Percentiles rank a stretch among this genome's conserved stretches.
Evolutionary conservation across 2,888 invertebrate species (phyloP).

Genomic region (Ecliptopera silaceata): DNA sequence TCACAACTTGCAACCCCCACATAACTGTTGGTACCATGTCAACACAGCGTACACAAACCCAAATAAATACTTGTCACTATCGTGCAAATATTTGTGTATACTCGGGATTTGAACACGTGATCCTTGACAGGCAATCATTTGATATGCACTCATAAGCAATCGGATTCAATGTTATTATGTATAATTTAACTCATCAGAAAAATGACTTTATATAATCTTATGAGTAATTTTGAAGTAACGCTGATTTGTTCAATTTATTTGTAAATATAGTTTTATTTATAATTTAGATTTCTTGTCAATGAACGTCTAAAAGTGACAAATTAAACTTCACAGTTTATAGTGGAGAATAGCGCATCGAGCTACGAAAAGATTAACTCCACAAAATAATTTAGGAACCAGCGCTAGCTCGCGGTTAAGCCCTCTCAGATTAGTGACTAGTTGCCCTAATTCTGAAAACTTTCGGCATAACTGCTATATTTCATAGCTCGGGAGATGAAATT

Average conservation of each 20-base stretch:
- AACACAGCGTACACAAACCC: slow-evolving; percentile 32
- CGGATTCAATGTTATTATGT: no score
- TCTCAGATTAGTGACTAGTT: slow-evolving; percentile 41
- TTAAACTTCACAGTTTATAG: slow-evolving; percentile 5
- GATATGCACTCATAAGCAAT: slow-evolving; percentile 26
- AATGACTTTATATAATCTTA: no score
- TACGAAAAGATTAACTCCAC: slow-evolving; percentile 28
- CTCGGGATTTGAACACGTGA: slow-evolving; percentile 32
- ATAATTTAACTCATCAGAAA: no score
- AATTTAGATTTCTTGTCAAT: no score
- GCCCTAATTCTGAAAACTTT: slow-evolving; percentile 48
- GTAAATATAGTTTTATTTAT: no score
- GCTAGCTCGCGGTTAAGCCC: slow-evolving; percentile 27
- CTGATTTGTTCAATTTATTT: no score
- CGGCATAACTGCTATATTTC: slow-evolving; percentile 45
- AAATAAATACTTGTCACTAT: slow-evolving; percentile 35
- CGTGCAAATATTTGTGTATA: slow-evolving; percentile 36
- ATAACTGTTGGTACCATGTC: slow-evolving; percentile 29
- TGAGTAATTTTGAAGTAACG: no score
- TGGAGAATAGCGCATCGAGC: not conserved
- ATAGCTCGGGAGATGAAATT: slow-evolving; percentile 48
- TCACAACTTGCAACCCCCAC: slow-evolving; percentile 22
- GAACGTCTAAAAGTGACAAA: slow-evolving; percentile 6
- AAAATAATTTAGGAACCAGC: slow-evolving; percentile 44
- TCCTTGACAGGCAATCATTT: slow-evolving; percentile 29